Evolutionary conservation across 2,888 invertebrate genomes (phyloP).

Genomic region (Arenicola marina): DNA sequence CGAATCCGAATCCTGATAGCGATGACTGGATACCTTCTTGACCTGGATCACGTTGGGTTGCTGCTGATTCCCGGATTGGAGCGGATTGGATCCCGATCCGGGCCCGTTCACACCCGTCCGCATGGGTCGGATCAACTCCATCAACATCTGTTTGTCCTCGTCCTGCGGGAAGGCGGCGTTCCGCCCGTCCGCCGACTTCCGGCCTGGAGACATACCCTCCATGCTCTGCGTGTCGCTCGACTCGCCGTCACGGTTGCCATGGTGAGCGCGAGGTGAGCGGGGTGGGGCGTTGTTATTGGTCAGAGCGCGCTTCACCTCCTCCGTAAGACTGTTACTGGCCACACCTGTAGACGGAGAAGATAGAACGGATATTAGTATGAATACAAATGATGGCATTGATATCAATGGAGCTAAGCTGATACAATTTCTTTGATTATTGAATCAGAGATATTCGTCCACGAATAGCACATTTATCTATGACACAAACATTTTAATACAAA

Average conservation of each 20-base stretch:
- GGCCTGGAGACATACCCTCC: slow-evolving; percentile 4
- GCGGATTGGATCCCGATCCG: not conserved
- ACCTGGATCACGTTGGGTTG: slow-evolving; percentile 14
- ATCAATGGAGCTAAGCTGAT: too few relatives aligned
- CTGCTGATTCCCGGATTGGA: not conserved
- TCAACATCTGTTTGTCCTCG: slow-evolving; percentile 42
- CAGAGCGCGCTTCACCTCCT: slow-evolving; percentile 11
- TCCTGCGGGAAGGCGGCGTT: slow-evolving; percentile 42
- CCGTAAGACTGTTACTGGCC: not conserved
- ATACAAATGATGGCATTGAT: too few relatives aligned
- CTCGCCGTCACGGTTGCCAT: too few relatives aligned
- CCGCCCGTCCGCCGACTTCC: slow-evolving; percentile 5
- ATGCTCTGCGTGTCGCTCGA: slow-evolving; percentile 20
- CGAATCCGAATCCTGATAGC: slow-evolving; percentile 13
- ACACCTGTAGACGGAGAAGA: slow-evolving; percentile 9
- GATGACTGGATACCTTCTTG: slow-evolving; percentile 5
- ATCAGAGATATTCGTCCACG: too few relatives aligned
- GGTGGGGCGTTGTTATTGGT: slow-evolving; percentile 18
- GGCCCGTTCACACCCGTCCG: not conserved
- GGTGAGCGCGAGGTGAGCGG: not conserved
- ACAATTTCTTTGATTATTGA: too few relatives aligned
- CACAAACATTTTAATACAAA: too few relatives aligned
- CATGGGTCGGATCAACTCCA: slow-evolving; percentile 19
- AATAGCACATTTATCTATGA: too few relatives aligned
- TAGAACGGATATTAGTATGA: too few relatives aligned